Evolutionary conservation across 1,140 invertebrate genomes (phyloP).

Genomic region (Hesperophylax magnus): DNA sequence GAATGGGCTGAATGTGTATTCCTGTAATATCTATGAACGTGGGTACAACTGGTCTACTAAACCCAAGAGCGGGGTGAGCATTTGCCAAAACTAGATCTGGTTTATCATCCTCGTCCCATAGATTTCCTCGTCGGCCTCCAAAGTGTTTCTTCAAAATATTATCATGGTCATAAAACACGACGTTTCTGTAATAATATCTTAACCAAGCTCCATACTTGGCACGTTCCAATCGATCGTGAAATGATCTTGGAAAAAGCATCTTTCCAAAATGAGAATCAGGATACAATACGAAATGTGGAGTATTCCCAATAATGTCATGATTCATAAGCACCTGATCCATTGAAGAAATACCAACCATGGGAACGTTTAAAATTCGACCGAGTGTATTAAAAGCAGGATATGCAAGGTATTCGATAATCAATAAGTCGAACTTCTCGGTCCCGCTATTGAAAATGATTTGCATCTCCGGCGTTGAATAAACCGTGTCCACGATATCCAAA

Average conservation of each 20-base stretch:
- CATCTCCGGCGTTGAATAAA: conserved; percentile 54
- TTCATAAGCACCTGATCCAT: not conserved
- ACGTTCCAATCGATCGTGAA: not conserved
- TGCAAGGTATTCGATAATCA: conserved; percentile 58
- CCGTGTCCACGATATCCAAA: conserved; percentile 9
- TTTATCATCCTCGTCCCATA: conserved; percentile 39
- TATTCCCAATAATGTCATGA: conserved; percentile 8
- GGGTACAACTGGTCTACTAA: conserved; percentile 56
- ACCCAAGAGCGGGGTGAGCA: conserved; percentile 59
- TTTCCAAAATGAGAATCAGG: conserved; percentile 11
- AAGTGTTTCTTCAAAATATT: conserved; percentile 29
- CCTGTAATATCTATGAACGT: conserved; percentile 59
- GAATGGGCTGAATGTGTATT: conserved; percentile 41
- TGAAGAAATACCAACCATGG: conserved; percentile 31
- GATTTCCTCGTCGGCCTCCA: not conserved
- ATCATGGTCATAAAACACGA: not conserved
- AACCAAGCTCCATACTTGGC: not conserved
- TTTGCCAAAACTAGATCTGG: conserved; percentile 59
- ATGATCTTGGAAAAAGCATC: not conserved
- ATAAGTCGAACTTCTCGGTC: conserved; percentile 59
- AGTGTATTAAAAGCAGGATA: not conserved
- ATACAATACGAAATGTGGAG: not conserved
- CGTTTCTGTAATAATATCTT: not conserved
- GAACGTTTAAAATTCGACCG: not conserved
- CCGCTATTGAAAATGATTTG: conserved; percentile 58